Base-by-base conservation (phyloP, 2,888 invertebrate genomes). In the Philereme transversata region DNA sequence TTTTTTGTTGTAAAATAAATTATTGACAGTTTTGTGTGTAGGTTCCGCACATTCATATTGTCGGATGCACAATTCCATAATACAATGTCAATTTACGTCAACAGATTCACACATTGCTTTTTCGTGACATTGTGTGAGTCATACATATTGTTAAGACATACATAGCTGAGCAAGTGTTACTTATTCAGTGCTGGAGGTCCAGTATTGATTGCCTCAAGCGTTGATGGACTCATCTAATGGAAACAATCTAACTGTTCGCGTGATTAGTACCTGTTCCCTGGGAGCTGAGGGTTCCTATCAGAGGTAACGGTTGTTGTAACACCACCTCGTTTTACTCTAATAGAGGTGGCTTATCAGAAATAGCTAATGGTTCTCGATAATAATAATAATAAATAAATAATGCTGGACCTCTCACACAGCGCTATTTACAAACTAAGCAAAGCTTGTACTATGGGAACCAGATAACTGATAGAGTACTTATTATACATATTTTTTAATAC, bases 231-330 rank as follows among this genome's bases (percentile, higher is more conserved):
- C 41, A 41, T 22, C 8, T 5, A 59, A 56, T 56, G 52, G 78
- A 82, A 78, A 82, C 79, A 76, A 77, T 75, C 74, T 87, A 88
- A 88, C 88, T 84, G 89, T 87, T 78, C 67, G 64, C 61, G 56
- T 73, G 77, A 83, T 84, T 83, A 78, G 78, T 76, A 74, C 73
- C 67, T 70, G 73, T 73, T 79, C 77, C 81, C 81, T 81, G 75
- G 76, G 76, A 81, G 79, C 81, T 80, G 84, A 84, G 84, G 75
- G 79, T 78, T 77, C 78, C 86, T 84, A 88, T 88, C 86, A 87
- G 76, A 75, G 65, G 49, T 86, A 88, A 88, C 89, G 88, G 89
- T 82, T 70, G 67, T 74, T 76, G 70, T 69, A 79, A 79, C 82
- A 83, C 79, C 74, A 81, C 75, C 47, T 61, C 64, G 76, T 81